Evolutionary conservation across 2,888 invertebrate genomes (phyloP).

Genomic region (Zaprionus lineosus): DNA sequence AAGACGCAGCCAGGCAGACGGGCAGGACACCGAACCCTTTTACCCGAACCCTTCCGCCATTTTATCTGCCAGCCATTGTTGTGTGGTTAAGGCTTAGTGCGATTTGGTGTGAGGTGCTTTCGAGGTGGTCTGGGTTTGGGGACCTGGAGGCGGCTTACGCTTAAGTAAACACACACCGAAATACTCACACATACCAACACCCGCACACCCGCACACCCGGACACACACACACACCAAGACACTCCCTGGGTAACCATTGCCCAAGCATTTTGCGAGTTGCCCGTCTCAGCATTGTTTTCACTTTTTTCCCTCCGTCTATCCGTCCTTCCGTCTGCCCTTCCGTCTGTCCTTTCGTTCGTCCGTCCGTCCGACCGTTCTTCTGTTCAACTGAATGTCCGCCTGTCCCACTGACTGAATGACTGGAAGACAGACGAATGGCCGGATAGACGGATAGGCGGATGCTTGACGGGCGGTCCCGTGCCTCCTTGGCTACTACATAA

Average conservation of each 20-base stretch:
- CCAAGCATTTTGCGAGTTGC: constrained; percentile 58
- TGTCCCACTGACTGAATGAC: background rate
- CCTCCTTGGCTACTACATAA: constrained; percentile 64
- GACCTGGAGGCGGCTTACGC: constrained; percentile 60
- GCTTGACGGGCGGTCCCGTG: constrained; percentile 20
- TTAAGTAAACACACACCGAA: constrained; percentile 73
- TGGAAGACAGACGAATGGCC: constrained; percentile 1
- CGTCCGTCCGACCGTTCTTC: constrained; percentile 30
- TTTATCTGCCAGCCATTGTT: constrained; percentile 48
- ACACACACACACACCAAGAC: constrained; percentile 21
- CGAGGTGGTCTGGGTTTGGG: background rate
- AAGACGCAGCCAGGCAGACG: constrained; percentile 49
- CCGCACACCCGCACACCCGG: constrained; percentile 23
- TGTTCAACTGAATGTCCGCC: constrained; percentile 42
- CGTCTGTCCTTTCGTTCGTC: constrained; percentile 7
- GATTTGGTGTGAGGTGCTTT: constrained; percentile 13
- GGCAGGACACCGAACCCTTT: constrained; percentile 48
- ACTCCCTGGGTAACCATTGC: constrained; percentile 62
- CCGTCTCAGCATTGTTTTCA: constrained; percentile 69
- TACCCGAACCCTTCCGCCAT: constrained; percentile 36
- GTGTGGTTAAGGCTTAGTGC: constrained; percentile 61
- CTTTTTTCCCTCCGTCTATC: constrained; percentile 49
- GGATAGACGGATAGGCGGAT: background rate
- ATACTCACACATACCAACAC: constrained; percentile 28
- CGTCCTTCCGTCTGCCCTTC: constrained; percentile 14